These are phyloP conservation scores for Olivierus martensii DNA, from an alignment of 1,140 invertebrate species.

Conservation along the genomic window DNA sequence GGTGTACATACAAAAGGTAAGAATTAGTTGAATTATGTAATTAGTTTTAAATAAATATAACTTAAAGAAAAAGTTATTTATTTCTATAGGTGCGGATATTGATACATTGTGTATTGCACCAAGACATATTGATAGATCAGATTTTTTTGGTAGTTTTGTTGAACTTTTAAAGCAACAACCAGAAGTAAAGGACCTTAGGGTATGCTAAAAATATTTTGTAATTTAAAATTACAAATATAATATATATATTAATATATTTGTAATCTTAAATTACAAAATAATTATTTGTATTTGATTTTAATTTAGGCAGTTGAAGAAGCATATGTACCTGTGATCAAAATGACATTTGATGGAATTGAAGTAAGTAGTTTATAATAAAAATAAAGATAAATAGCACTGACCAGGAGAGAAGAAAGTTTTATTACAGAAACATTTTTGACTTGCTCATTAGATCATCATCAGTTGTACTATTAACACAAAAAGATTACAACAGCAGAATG, in stretches of 20 bases:
- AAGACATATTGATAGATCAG: slow-evolving; percentile 77
- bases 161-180: slow-evolving; percentile 73
- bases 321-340: slow-evolving; percentile 98
- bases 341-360: slow-evolving; percentile 98
- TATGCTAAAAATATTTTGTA: slow-evolving; percentile 29
- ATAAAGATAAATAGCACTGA: too few species aligned
- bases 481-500: too few species aligned
- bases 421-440: too few species aligned
- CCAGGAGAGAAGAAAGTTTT: too few species aligned
- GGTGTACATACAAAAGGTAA: slow-evolving; percentile 67
- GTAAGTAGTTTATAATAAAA: slow-evolving; percentile 25
- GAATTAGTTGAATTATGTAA: too few species aligned
- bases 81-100: slow-evolving; percentile 76
- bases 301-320: slow-evolving; percentile 87
- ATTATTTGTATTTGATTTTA: too few species aligned
- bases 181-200: slow-evolving; percentile 70
- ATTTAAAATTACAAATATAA: neutral
- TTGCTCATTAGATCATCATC: too few species aligned
- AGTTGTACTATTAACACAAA: too few species aligned
- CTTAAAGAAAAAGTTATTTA: slow-evolving; percentile 34
- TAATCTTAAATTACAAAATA: too few species aligned
- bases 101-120: slow-evolving; percentile 97
- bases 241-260: too few species aligned
- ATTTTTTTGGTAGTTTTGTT: slow-evolving; percentile 93
- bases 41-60: neutral